Conservation (phyloP, 2,888 invertebrate species). For the Erebia aethiops region DNA sequence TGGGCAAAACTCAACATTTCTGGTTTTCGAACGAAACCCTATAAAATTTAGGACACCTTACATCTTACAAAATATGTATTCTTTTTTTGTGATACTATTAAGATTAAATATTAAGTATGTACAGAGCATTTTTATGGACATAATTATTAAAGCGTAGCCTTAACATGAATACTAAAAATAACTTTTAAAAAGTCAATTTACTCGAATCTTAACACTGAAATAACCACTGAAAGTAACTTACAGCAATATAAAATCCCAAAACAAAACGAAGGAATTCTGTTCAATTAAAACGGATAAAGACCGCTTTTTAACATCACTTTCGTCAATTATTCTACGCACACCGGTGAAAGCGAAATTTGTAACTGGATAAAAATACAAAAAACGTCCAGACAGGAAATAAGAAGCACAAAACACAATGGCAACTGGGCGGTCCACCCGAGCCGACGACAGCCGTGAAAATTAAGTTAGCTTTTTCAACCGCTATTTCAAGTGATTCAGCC, state of each 20-base stretch:
- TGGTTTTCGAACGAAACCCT: too few species aligned
- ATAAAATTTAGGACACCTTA: too few species aligned
- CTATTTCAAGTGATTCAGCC: conserved; percentile 44
- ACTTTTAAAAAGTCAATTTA: too few species aligned
- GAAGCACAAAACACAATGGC: conserved; percentile 36
- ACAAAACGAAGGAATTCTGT: conserved; percentile 13
- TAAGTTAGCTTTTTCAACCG: conserved; percentile 69
- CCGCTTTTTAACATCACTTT: conserved; percentile 37
- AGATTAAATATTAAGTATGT: too few species aligned
- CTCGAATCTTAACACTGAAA: too few species aligned
- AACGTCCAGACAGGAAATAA: conserved; percentile 20
- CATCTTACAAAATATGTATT: too few species aligned
- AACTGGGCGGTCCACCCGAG: conserved; percentile 34
- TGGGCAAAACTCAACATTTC: too few species aligned
- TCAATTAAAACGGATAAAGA: conserved; percentile 33
- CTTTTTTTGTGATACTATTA: too few species aligned
- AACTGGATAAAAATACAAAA: conserved; percentile 49
- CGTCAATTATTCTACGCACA: conserved; percentile 49
- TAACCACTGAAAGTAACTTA: not conserved
- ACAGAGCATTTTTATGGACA: too few species aligned
- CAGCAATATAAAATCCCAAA: not conserved
- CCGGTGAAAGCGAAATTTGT: conserved; percentile 70
- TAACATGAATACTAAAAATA: too few species aligned
- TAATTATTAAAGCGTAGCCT: too few species aligned
- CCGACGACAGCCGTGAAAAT: conserved; percentile 67